phyloP scores from a whole-genome alignment of 2,888 invertebrate species.

The Axea sp. region DNA sequence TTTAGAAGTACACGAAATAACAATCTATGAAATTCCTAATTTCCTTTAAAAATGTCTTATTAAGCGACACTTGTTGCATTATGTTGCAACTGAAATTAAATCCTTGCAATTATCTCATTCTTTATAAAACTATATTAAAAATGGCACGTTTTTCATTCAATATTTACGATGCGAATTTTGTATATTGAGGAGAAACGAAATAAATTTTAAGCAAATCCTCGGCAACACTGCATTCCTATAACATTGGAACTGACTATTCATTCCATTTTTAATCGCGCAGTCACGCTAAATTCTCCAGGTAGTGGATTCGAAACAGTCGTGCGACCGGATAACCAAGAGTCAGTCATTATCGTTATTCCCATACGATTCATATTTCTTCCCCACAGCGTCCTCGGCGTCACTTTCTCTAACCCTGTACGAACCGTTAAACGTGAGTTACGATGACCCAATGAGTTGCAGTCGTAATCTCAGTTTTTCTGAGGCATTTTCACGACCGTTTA shows the following conservation, averaged over 20 bases:
- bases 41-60: too few species aligned
- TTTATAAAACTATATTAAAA: too few species aligned
- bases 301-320: conserved; percentile 69
- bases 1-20: too few species aligned
- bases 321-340: conserved; percentile 68
- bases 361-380: conserved; percentile 61
- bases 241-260: not conserved
- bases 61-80: too few species aligned
- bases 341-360: conserved; percentile 64
- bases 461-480: conserved; percentile 23
- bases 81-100: too few species aligned
- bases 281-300: conserved; percentile 68
- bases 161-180: too few species aligned
- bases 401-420: conserved; percentile 70
- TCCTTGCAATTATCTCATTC: too few species aligned
- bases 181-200: too few species aligned
- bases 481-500: conserved; percentile 6
- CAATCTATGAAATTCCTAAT: too few species aligned
- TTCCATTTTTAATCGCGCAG: conserved; percentile 28
- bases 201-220: too few species aligned
- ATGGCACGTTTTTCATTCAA: too few species aligned
- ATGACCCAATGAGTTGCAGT: conserved; percentile 32
- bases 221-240: not conserved
- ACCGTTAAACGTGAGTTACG: conserved; percentile 65
- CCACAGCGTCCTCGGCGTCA: conserved; percentile 54